Percentiles rank a stretch among this genome's conserved stretches.
Conservation (phyloP, 2,797 vertebrate genomes). For the Anas bernieri region DNA sequence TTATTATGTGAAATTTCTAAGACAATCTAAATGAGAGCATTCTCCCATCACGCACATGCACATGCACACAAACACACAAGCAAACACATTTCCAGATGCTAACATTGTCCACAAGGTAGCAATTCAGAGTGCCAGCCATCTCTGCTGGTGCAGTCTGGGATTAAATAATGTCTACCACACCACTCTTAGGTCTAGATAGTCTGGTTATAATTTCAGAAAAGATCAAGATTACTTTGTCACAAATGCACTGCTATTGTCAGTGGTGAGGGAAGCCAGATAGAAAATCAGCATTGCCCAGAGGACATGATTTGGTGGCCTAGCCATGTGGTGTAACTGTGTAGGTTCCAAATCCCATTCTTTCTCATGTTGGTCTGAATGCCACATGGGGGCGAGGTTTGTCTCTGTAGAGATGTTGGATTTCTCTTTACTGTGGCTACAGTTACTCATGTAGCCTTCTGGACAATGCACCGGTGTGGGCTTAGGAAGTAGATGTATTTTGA, state of each 20-base stretch:
- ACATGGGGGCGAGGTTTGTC: background rate
- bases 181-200: background rate
- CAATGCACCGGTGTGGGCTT: background rate
- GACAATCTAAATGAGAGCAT: background rate
- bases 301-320: background rate
- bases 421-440: constrained; percentile 27
- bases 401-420: background rate
- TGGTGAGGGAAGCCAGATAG: background rate
- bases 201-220: background rate
- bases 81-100: background rate
- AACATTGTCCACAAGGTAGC: background rate
- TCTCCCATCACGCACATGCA: background rate
- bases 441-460: constrained; percentile 10
- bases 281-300: background rate
- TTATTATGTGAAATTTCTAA: background rate
- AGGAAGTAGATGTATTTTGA: constrained; percentile 16
- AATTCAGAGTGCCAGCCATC: background rate
- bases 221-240: background rate
- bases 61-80: background rate
- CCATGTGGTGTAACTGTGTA: background rate
- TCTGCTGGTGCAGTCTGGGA: background rate
- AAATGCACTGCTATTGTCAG: background rate
- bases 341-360: background rate
- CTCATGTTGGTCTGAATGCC: background rate
- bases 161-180: background rate